phyloP scores from a whole-genome alignment of 2,888 invertebrate genomes.

The Lamproptera curius region DNA sequence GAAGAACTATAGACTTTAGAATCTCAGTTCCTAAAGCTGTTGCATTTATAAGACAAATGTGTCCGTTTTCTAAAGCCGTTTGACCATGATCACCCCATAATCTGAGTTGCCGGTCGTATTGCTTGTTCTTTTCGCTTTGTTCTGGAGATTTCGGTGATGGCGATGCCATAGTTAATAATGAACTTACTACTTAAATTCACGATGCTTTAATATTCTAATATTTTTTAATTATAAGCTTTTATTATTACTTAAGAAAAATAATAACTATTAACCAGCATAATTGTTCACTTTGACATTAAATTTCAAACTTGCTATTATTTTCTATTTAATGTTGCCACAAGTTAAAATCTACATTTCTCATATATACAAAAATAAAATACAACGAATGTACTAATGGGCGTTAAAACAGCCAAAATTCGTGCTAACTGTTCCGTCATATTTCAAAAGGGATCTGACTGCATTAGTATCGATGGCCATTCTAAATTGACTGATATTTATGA shows the following conservation, averaged over 20 bases:
- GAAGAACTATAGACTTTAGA: constrained; percentile 95
- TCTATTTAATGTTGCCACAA: too few relatives aligned
- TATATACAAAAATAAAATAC: too few relatives aligned
- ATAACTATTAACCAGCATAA: too few relatives aligned
- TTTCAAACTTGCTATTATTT: too few relatives aligned
- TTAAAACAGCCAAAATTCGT: too few relatives aligned
- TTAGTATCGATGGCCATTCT: too few relatives aligned
- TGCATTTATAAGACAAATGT: constrained; percentile 96
- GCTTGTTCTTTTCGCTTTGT: constrained; percentile 85
- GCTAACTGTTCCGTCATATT: too few relatives aligned
- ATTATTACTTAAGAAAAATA: not conserved
- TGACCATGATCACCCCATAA: constrained; percentile 99
- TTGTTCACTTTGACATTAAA: too few relatives aligned
- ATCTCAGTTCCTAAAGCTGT: constrained; percentile 96
- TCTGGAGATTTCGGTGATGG: constrained; percentile 86
- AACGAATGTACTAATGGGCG: too few relatives aligned
- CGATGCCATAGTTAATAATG: constrained; percentile 75
- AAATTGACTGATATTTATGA: too few relatives aligned
- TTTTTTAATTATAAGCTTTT: not conserved
- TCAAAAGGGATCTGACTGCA: too few relatives aligned
- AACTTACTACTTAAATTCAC: not conserved
- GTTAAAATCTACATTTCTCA: too few relatives aligned
- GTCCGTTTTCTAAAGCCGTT: constrained; percentile 89
- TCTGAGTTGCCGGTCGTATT: constrained; percentile 91
- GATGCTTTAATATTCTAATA: not conserved